Evolutionary conservation across 2,888 invertebrate species (phyloP).

Genomic region (Pogonocherus hispidulus): DNA sequence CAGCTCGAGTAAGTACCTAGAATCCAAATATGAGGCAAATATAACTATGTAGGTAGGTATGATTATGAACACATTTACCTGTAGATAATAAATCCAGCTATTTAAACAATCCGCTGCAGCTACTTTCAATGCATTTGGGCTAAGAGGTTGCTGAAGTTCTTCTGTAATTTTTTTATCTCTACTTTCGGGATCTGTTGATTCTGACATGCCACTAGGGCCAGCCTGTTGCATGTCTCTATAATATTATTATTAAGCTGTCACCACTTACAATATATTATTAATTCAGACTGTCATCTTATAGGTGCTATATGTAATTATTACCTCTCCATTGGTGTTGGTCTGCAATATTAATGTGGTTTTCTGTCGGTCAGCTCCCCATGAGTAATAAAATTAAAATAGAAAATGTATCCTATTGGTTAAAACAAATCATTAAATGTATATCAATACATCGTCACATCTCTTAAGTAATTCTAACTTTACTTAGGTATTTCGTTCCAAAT

Average conservation of each 20-base stretch:
- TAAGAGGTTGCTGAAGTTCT: slow-evolving; percentile 62
- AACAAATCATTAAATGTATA: not conserved
- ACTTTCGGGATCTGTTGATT: slow-evolving; percentile 43
- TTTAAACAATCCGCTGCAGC: slow-evolving; percentile 68
- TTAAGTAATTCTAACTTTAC: not conserved
- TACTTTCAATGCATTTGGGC: slow-evolving; percentile 67
- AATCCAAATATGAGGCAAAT: no score
- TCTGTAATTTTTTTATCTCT: slow-evolving; percentile 50
- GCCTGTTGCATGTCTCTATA: slow-evolving; percentile 43
- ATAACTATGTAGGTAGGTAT: no score
- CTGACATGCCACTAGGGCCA: slow-evolving; percentile 43
- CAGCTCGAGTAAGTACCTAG: no score
- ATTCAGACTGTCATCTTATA: no score
- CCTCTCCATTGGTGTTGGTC: slow-evolving; percentile 21
- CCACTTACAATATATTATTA: not conserved
- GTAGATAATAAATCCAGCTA: slow-evolving; percentile 68
- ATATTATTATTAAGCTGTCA: not conserved
- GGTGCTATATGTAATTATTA: no score
- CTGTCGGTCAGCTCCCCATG: slow-evolving; percentile 15
- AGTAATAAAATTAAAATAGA: slow-evolving; percentile 13
- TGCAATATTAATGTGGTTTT: not conserved
- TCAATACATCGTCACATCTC: slow-evolving; percentile 2
- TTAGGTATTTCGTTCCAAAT: not conserved
- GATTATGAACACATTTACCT: slow-evolving; percentile 54
- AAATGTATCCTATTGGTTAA: not conserved